phyloP scores from a whole-genome alignment of 2,888 invertebrate genomes.

The Chouioia cunea region DNA sequence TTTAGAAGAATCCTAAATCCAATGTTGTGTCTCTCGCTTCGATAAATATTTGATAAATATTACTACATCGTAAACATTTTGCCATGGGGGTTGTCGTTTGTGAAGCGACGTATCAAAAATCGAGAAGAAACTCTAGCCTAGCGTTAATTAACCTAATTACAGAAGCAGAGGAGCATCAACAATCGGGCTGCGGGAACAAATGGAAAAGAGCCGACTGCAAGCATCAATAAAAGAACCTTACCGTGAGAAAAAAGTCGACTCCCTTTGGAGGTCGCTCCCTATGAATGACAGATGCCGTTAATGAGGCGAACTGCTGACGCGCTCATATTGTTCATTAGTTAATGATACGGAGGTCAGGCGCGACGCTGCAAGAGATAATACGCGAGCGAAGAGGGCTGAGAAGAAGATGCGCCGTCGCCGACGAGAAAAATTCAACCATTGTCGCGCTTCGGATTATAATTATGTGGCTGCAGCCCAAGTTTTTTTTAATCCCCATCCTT shows the following conservation, averaged over 20 bases:
- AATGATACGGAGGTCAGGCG: constrained; percentile 43
- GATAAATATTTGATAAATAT: too few relatives aligned
- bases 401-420: constrained; percentile 4
- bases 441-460: constrained; percentile 35
- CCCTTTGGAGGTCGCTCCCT: background rate
- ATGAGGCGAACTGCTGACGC: constrained; percentile 33
- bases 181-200: constrained; percentile 11
- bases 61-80: too few relatives aligned
- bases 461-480: constrained; percentile 7
- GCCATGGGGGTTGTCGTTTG: too few relatives aligned
- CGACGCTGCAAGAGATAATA: constrained; percentile 18
- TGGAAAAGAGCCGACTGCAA: background rate
- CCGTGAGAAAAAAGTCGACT: background rate
- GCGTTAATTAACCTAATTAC: constrained; percentile 42
- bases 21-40: too few relatives aligned
- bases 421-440: constrained; percentile 8
- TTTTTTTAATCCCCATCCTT: constrained; percentile 5
- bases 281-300: constrained; percentile 44
- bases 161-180: constrained; percentile 14
- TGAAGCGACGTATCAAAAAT: background rate
- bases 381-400: background rate
- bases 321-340: constrained; percentile 44
- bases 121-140: background rate
- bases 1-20: too few relatives aligned
- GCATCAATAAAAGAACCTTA: background rate